A percentile compares a stretch with the other conserved stretches of the same genome.
phyloP scores from a whole-genome alignment of 2,888 invertebrate genomes.

The Drosophila buzzatii region DNA sequence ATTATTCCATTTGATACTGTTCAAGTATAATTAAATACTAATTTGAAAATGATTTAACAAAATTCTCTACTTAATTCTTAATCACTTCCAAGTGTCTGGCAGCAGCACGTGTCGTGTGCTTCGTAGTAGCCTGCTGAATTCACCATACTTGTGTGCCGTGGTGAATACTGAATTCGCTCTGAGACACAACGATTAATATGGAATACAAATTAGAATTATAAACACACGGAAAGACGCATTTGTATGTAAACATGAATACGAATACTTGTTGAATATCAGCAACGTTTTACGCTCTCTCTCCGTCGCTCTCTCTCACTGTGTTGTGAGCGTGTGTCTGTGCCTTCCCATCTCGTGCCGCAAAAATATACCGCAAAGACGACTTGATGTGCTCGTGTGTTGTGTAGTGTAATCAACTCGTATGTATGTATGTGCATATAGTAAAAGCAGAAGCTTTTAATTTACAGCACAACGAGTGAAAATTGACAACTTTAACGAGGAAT shows the following conservation, averaged over 20 bases:
- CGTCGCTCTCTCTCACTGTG: background rate
- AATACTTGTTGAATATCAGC: constrained; percentile 65
- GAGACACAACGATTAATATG: constrained; percentile 31
- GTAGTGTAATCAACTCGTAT: background rate
- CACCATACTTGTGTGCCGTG: constrained; percentile 48
- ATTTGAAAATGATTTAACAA: background rate
- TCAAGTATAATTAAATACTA: background rate
- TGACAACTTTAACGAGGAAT: constrained; percentile 18
- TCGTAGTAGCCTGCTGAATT: constrained; percentile 17
- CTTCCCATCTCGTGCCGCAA: constrained; percentile 16
- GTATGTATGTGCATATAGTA: background rate
- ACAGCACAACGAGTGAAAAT: background rate
- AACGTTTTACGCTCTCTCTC: constrained; percentile 19
- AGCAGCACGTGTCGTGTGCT: constrained; percentile 48
- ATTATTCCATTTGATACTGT: too few species aligned
- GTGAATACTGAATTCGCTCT: constrained; percentile 38
- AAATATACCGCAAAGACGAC: constrained; percentile 37
- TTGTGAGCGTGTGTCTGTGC: constrained; percentile 7
- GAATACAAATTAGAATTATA: constrained; percentile 36
- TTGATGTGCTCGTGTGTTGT: constrained; percentile 6
- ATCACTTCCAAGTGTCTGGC: background rate
- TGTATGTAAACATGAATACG: constrained; percentile 32
- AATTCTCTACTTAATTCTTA: constrained; percentile 1
- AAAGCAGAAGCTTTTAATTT: constrained; percentile 10
- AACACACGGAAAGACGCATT: constrained; percentile 20